Evolutionary conservation across 1,140 invertebrate genomes (phyloP).

Genomic region (Metaphire vulgaris): DNA sequence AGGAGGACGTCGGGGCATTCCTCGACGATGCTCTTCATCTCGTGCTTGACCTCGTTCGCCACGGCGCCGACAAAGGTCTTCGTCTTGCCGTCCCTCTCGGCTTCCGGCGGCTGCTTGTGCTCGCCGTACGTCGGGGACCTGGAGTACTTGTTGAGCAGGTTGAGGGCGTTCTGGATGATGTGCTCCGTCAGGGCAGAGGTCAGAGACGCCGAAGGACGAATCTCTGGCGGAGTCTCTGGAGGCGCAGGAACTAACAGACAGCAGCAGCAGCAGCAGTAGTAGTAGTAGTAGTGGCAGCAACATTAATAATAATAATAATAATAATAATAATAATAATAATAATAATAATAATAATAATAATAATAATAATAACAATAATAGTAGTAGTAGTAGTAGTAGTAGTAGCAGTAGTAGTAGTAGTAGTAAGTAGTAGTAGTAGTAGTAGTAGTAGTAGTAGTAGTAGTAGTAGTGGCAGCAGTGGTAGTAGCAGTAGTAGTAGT

Average conservation of each 20-base stretch:
- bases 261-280: not conserved
- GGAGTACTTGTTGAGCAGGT: not conserved
- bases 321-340: no score
- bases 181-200: not conserved
- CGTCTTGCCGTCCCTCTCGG: not conserved
- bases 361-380: constrained; percentile 10
- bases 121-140: not conserved
- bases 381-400: constrained; percentile 9
- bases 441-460: constrained; percentile 9
- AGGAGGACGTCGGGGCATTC: not conserved
- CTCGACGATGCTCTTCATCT: not conserved
- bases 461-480: constrained; percentile 9
- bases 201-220: not conserved
- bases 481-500: constrained; percentile 9
- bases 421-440: no score
- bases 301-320: not conserved
- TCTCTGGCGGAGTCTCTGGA: not conserved
- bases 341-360: no score
- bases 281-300: not conserved
- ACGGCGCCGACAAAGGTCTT: not conserved
- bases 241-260: not conserved
- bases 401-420: constrained; percentile 9
- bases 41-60: not conserved
- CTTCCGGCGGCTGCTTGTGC: not conserved
- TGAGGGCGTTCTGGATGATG: not conserved